Base-by-base conservation (phyloP, 2,113 vertebrate species). In the Odocoileus hemionus region DNA sequence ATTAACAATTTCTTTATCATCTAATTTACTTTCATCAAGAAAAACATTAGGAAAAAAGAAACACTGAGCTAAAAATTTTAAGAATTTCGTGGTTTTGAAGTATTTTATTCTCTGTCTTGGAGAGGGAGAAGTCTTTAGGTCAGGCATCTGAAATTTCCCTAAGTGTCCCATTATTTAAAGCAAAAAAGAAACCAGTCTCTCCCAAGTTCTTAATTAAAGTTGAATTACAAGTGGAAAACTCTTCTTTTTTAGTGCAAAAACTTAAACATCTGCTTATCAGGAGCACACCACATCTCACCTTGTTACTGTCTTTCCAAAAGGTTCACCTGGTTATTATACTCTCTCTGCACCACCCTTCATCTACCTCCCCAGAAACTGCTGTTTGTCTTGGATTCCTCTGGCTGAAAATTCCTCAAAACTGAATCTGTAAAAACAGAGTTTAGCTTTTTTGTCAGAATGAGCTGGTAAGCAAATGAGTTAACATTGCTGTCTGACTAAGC, bases 351-450 rank as follows among this genome's bases (percentile, higher is more conserved):
- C 74, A 50, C 84, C 47, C 33, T 70, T 57, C 52, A 23, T 79
- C 88, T 92, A 1, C 61, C 79, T 95, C 83, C 67, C 96, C 74
- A 67, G 74, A 70, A 86, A 89, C n/a, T 74, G 67, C 54, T 74
- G 47, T 95, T 92, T 79, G 26, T 89, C 83, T 95, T 94, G 79
- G n/a, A 86, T 94, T 96, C 78, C 58, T 96, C 93, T 54, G 21
- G 70, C 26, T 97, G 85, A 76, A 96, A 95, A 91, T 60, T 95
- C 64, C 89, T 97, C 95, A 94, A 74, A 97, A 96, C 76, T 55
- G 43, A 95, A 89, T 92, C 97, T 98, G 96, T 95, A 96, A 96
- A 95, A 74, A 87, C 52, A 92, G 89, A 84, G 57, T 87, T 97
- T 91, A 98, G 89, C 76, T 85, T 92, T 96, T 96, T 96, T 79